These are phyloP conservation scores for Musca domestica DNA, from an alignment of 1,140 invertebrate genomes.

Conservation along the genomic window DNA sequence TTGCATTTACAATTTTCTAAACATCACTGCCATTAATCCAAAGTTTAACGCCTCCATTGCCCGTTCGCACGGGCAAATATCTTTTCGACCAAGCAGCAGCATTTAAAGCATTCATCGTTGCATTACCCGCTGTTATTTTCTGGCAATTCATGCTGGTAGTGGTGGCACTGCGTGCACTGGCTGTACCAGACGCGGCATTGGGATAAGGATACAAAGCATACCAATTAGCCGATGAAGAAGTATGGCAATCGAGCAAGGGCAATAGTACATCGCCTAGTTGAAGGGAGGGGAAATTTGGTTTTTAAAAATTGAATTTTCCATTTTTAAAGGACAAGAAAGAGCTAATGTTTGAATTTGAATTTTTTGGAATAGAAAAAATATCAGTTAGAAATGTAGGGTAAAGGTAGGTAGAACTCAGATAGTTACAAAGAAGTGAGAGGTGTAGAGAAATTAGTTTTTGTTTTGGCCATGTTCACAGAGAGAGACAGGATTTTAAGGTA, in stretches of 20 bases:
- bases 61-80: constrained; percentile 4
- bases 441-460: neutral
- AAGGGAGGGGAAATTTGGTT: neutral
- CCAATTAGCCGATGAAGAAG: constrained; percentile 5
- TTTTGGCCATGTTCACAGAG: too few relatives aligned
- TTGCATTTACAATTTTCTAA: neutral
- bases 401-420: neutral
- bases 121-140: neutral
- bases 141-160: neutral
- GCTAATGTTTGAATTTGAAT: too few relatives aligned
- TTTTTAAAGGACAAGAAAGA: neutral
- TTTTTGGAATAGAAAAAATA: neutral
- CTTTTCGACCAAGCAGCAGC: constrained; percentile 12
- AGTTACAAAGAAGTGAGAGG: neutral
- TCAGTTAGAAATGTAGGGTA: too few relatives aligned
- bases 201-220: constrained; percentile 11
- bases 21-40: constrained; percentile 13
- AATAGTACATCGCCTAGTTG: constrained; percentile 16
- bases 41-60: neutral
- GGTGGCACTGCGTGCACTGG: neutral
- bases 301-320: neutral
- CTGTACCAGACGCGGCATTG: neutral
- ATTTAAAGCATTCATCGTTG: neutral
- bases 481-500: too few relatives aligned
- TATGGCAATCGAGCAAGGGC: constrained; percentile 18